Base-by-base conservation (phyloP, 2,797 vertebrate genomes). In the Enteromius anoplus region DNA sequence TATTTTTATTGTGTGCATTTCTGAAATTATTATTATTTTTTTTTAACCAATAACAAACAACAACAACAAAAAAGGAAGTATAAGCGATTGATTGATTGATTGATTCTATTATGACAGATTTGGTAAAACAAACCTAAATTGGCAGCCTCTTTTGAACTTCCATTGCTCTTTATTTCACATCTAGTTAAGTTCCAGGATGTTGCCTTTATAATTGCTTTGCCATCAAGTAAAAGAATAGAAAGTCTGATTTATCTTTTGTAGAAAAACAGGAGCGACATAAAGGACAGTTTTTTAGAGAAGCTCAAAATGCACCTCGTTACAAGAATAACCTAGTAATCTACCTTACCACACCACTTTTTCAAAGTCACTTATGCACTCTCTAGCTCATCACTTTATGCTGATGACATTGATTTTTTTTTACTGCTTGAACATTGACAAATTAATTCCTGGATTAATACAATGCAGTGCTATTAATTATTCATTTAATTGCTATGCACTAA, bases 401-500 rank as follows among this genome's bases (percentile, higher is more conserved):
- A 88, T 77, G 75, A 86, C 86, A 89, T 90, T 89, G 91, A 90
- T 91, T 93, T 92, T 47, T 37, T 47, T 91, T 90, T 90, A 93
- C 55, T n/a, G 49, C 92, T 91, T 89, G 89, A 90, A 90, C 88
- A 90, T 91, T 85, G 86, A 86, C 86, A 62, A 88, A 90, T 92
- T 92, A 93, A 93, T 93, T 90, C 92, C 75, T 91, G 71, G 89
- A 90, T 92, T 92, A 93, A 93, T 92, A 93, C 86, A 68, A 91
- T 88, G 87, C 92, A 86, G 92, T 90, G 87, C 60, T 78, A 71
- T 85, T 91, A 92, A 93, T 94, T 93, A 93, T 90, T 89, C 87
- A 88, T 88, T 90, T 91, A 93, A 92, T 92, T 86, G 81, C 89
- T 87, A 89, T 86, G 89, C 91, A 91, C 92, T 92, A 92, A 91